These are phyloP conservation scores for Amblyopsis hoosieri DNA, from an alignment of 2,797 vertebrate genomes.

Conservation along the genomic window DNA sequence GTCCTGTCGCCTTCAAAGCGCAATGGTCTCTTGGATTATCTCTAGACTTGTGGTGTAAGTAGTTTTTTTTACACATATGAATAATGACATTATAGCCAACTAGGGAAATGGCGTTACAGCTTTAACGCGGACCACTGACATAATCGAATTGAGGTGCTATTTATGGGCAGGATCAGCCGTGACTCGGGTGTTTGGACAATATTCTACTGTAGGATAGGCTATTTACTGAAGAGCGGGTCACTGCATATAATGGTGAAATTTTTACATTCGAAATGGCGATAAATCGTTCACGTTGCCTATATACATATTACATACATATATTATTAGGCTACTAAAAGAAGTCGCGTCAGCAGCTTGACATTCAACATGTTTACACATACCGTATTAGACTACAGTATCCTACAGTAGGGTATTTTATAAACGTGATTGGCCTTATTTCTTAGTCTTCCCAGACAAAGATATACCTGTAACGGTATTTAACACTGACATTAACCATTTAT, in stretches of 20 bases:
- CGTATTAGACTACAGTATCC: conserved; percentile 8
- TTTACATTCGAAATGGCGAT: conserved; percentile 31
- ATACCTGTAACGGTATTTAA: conserved; percentile 3
- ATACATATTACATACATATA: not conserved
- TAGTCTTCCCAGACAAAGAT: not conserved
- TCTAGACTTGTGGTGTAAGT: conserved; percentile 99
- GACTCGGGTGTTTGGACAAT: conserved; percentile 12
- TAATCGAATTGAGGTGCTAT: conserved; percentile 32
- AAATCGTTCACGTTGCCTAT: conserved; percentile 28
- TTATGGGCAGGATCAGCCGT: conserved; percentile 49
- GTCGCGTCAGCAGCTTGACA: conserved; percentile 11
- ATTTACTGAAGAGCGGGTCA: conserved; percentile 19
- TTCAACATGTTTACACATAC: conserved; percentile 6
- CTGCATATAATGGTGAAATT: conserved; percentile 21
- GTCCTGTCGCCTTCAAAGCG: conserved; percentile 78
- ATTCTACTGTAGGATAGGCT: not conserved
- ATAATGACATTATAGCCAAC: not conserved
- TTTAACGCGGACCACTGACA: conserved; percentile 4
- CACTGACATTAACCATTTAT: conserved; percentile 13
- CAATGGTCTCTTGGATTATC: conserved; percentile 99
- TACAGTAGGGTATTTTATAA: conserved; percentile 60
- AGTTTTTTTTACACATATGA: conserved; percentile 10
- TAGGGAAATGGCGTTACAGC: too few species aligned
- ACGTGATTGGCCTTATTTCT: conserved; percentile 31
- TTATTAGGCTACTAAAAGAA: conserved; percentile 14